phyloP scores from a whole-genome alignment of 2,113 vertebrate species.

The Petrocephalus microphthalmus region DNA sequence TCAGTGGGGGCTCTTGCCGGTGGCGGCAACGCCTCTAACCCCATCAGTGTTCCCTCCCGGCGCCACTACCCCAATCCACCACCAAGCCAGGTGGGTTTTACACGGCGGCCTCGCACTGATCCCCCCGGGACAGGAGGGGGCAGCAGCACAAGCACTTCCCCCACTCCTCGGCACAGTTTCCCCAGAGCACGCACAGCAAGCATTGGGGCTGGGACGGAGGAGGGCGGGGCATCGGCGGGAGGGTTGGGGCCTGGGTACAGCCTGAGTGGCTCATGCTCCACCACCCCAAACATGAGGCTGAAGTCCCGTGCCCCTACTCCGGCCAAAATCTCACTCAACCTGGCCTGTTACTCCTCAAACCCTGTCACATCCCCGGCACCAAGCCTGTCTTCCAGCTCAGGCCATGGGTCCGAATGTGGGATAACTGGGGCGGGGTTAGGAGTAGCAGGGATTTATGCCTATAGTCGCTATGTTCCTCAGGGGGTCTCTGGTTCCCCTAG shows the following conservation, averaged over 20 bases:
- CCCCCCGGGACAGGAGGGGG: constrained; percentile 53
- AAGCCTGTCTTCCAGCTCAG: constrained; percentile 66
- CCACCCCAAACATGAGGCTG: constrained; percentile 61
- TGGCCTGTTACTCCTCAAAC: constrained; percentile 63
- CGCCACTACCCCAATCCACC: constrained; percentile 56
- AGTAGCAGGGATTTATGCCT: constrained; percentile 59
- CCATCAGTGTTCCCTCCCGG: constrained; percentile 62
- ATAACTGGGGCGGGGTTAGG: constrained; percentile 58
- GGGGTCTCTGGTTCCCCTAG: constrained; percentile 66
- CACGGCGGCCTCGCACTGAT: constrained; percentile 63
- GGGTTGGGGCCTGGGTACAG: constrained; percentile 62
- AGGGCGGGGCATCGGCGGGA: constrained; percentile 46
- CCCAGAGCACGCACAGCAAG: constrained; percentile 64
- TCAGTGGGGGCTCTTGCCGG: constrained; percentile 61
- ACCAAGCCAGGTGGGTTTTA: constrained; percentile 60
- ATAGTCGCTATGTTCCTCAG: constrained; percentile 57
- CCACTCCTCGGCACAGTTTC: constrained; percentile 54
- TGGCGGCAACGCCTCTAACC: constrained; percentile 66
- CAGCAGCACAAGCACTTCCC: constrained; percentile 65
- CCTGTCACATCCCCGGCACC: constrained; percentile 57
- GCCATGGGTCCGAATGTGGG: constrained; percentile 66
- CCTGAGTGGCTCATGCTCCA: constrained; percentile 60
- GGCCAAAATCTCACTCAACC: constrained; percentile 66
- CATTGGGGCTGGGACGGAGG: constrained; percentile 61
- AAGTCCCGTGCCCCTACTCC: constrained; percentile 65